phyloP scores from a whole-genome alignment of 2,113 vertebrate species.

The Manacus vitellinus region DNA sequence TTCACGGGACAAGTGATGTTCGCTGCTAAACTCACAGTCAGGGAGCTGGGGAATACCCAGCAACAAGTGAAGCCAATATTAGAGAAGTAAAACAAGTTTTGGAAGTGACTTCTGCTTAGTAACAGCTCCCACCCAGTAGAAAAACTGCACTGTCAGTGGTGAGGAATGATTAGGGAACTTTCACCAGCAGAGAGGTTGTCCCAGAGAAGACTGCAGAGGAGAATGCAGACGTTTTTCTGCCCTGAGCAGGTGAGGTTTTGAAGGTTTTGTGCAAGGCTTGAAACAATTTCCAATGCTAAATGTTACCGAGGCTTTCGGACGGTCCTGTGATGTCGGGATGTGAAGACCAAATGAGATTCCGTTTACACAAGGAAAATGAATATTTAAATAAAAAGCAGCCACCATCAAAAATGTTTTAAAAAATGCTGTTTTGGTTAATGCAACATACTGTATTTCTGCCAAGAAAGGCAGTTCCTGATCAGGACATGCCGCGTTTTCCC shows the following conservation, averaged over 20 bases:
- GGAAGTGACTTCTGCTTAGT: neutral
- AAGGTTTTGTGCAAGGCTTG: slow-evolving; percentile 53
- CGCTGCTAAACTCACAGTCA: accelerated
- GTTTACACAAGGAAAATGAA: slow-evolving; percentile 67
- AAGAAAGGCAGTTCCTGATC: slow-evolving; percentile 73
- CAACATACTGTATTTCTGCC: slow-evolving; percentile 57
- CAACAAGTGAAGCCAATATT: neutral
- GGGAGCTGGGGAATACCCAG: neutral
- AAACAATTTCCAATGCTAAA: slow-evolving; percentile 63
- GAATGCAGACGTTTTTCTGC: neutral
- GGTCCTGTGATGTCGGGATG: slow-evolving; percentile 32
- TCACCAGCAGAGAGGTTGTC: neutral
- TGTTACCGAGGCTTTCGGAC: slow-evolving; percentile 53
- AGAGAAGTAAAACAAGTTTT: neutral
- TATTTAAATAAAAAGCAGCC: slow-evolving; percentile 74
- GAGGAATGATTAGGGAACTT: neutral
- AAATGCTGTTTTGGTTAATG: slow-evolving; percentile 70
- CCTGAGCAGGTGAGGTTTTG: slow-evolving; percentile 1
- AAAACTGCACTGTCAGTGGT: neutral
- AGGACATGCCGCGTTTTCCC: slow-evolving; percentile 36
- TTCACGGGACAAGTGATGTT: neutral
- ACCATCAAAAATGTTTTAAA: slow-evolving; percentile 59
- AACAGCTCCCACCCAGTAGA: neutral
- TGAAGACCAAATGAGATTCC: slow-evolving; percentile 41
- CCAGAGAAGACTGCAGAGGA: neutral